These are phyloP conservation scores for Alsophila aescularia DNA, from an alignment of 2,888 invertebrate species.

Conservation along the genomic window DNA sequence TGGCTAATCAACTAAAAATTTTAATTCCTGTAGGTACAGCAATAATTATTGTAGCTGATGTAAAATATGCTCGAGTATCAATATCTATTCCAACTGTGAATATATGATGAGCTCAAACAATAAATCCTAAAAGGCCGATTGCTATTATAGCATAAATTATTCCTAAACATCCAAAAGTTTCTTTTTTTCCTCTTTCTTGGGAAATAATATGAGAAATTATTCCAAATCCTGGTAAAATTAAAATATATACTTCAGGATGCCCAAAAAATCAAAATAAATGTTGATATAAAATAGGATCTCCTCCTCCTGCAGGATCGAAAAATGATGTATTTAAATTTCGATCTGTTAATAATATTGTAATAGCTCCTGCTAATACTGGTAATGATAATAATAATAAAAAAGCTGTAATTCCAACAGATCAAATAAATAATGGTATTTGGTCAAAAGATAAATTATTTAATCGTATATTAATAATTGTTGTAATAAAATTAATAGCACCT, in stretches of 20 bases:
- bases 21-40: slow-evolving; percentile 93
- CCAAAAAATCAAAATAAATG: slow-evolving; percentile 96
- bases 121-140: slow-evolving; percentile 92
- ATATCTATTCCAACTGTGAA: slow-evolving; percentile 94
- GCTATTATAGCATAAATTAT: slow-evolving; percentile 94
- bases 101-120: slow-evolving; percentile 94
- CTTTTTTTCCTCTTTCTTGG: slow-evolving; percentile 89
- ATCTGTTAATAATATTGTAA: slow-evolving; percentile 91
- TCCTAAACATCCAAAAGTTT: slow-evolving; percentile 88
- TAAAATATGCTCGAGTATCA: slow-evolving; percentile 93
- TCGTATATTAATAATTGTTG: slow-evolving; percentile 90
- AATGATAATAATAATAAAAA: slow-evolving; percentile 86
- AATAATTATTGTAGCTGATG: slow-evolving; percentile 94
- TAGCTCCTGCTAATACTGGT: slow-evolving; percentile 91
- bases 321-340: slow-evolving; percentile 92
- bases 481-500: slow-evolving; percentile 92
- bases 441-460: slow-evolving; percentile 84
- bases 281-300: slow-evolving; percentile 92
- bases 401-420: slow-evolving; percentile 86
- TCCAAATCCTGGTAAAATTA: slow-evolving; percentile 93
- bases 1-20: slow-evolving; percentile 91
- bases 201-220: slow-evolving; percentile 91
- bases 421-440: slow-evolving; percentile 89
- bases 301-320: slow-evolving; percentile 92
- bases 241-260: slow-evolving; percentile 94